Conservation (phyloP, 2,888 invertebrate species). For the Cyclophora albipunctata region DNA sequence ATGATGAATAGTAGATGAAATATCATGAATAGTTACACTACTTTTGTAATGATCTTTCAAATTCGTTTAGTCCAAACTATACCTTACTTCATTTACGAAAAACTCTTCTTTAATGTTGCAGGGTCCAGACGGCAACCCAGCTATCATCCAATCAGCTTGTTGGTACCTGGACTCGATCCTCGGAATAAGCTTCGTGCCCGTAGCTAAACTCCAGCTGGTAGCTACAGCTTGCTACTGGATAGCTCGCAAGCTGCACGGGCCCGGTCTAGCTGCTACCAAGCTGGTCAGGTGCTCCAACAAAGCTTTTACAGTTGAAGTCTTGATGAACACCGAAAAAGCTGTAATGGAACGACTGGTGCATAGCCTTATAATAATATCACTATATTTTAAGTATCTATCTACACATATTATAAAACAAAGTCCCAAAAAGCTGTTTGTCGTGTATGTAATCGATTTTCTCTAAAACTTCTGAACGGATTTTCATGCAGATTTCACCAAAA, state of each 20-base stretch:
- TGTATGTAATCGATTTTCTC: too few species aligned
- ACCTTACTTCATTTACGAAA: too few species aligned
- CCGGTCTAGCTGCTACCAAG: constrained; percentile 24
- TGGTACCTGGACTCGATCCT: constrained; percentile 55
- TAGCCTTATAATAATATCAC: not conserved
- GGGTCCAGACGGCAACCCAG: constrained; percentile 45
- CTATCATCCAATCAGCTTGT: constrained; percentile 43
- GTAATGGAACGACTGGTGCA: constrained; percentile 44
- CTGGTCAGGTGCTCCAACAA: constrained; percentile 35
- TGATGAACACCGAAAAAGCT: constrained; percentile 39
- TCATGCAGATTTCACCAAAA: too few species aligned
- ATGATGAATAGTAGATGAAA: too few species aligned
- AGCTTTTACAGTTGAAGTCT: constrained; percentile 32
- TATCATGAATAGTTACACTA: too few species aligned
- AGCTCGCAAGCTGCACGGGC: constrained; percentile 47
- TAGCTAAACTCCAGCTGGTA: constrained; percentile 45
- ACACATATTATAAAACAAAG: too few species aligned
- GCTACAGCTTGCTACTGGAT: constrained; percentile 61
- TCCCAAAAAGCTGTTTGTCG: too few species aligned
- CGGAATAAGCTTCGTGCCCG: constrained; percentile 22
- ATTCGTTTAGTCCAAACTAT: too few species aligned
- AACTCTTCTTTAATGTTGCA: constrained; percentile 7
- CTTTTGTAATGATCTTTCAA: too few species aligned
- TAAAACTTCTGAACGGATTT: too few species aligned
- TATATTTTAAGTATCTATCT: too few species aligned